These are phyloP conservation scores for Pseudoips prasinana DNA, from an alignment of 2,888 invertebrate species.

Conservation along the genomic window DNA sequence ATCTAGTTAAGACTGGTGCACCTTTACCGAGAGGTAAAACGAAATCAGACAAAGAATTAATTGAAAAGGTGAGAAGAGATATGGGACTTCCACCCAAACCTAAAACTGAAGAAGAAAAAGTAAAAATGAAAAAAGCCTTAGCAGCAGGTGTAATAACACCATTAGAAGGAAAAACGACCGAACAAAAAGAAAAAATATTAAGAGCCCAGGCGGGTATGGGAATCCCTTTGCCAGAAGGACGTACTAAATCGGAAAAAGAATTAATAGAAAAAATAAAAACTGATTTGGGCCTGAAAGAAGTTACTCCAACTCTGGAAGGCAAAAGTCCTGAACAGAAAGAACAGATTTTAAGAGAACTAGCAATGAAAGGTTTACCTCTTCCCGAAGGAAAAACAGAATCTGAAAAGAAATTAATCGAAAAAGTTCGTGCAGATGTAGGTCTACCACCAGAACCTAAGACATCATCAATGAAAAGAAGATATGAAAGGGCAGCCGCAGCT, in stretches of 20 bases:
- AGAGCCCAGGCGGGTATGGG: too few relatives aligned
- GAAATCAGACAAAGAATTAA: conserved; percentile 12
- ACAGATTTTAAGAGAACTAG: conserved; percentile 29
- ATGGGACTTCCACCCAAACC: conserved; percentile 18
- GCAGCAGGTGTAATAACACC: too few relatives aligned
- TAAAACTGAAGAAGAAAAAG: conserved; percentile 8
- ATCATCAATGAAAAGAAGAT: conserved; percentile 20
- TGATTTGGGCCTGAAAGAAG: background rate
- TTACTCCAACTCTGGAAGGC: conserved; percentile 30
- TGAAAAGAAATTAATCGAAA: conserved; percentile 34
- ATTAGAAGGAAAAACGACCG: too few relatives aligned
- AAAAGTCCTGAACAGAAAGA: conserved; percentile 35
- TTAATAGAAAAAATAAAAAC: conserved; percentile 9
- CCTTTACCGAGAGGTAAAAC: conserved; percentile 14
- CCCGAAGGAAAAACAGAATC: conserved; percentile 37
- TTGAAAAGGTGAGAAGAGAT: conserved; percentile 7
- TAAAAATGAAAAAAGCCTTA: too few relatives aligned
- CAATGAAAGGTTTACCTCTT: conserved; percentile 22
- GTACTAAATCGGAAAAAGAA: conserved; percentile 17
- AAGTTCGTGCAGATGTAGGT: conserved; percentile 35
- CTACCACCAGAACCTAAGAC: conserved; percentile 37
- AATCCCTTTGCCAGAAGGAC: conserved; percentile 23
- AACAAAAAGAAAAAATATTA: too few relatives aligned
- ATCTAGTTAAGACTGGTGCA: conserved; percentile 9
- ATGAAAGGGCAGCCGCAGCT: conserved; percentile 31